These are phyloP conservation scores for Lasioglossum albipes DNA, from an alignment of 1,140 invertebrate species.

Conservation along the genomic window DNA sequence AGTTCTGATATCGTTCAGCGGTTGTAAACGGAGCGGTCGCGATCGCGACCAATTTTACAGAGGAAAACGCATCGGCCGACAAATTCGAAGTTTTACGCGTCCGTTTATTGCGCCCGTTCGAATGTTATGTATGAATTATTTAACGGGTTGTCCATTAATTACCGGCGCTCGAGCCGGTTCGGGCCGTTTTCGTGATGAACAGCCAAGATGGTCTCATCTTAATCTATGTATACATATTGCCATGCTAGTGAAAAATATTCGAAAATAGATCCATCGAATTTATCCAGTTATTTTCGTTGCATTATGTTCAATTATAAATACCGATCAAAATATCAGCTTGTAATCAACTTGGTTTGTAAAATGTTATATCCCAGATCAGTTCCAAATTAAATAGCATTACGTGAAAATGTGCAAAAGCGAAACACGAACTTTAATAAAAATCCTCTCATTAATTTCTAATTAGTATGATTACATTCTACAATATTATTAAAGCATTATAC, in stretches of 20 bases:
- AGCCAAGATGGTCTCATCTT: not conserved
- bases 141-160: conserved; percentile 49
- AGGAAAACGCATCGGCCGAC: conserved; percentile 35
- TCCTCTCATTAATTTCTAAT: too few species aligned
- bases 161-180: not conserved
- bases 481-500: too few species aligned
- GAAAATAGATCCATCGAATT: too few species aligned
- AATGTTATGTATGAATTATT: conserved; percentile 50
- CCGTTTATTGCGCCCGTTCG: conserved; percentile 40
- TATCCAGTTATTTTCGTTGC: not conserved
- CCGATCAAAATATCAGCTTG: too few species aligned
- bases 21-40: conserved; percentile 9
- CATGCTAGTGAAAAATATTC: not conserved
- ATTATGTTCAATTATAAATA: too few species aligned
- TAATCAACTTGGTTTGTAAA: too few species aligned
- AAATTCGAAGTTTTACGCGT: conserved; percentile 43
- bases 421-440: too few species aligned
- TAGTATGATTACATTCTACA: too few species aligned
- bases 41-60: conserved; percentile 23
- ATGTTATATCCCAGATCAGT: too few species aligned
- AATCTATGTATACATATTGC: not conserved
- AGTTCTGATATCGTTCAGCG: not conserved
- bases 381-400: too few species aligned
- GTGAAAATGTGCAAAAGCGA: too few species aligned
- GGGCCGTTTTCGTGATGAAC: conserved; percentile 5